These are phyloP conservation scores for Aporophyla lueneburgensis DNA, from an alignment of 2,888 invertebrate genomes.

Conservation along the genomic window DNA sequence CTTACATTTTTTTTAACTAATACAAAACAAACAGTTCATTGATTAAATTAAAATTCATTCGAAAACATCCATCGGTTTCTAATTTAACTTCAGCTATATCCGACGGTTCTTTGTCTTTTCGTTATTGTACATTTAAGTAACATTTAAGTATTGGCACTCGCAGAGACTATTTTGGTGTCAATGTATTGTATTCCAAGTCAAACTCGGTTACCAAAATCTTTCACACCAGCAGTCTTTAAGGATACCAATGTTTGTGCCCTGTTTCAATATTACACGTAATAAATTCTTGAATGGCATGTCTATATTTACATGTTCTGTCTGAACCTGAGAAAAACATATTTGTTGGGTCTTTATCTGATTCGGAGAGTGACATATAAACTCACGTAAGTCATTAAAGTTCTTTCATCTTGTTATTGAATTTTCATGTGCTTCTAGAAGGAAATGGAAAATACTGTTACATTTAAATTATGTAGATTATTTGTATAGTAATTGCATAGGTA, in stretches of 20 bases:
- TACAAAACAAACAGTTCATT: too few species aligned
- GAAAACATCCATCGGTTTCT: too few species aligned
- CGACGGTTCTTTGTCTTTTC: too few species aligned
- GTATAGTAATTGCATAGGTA: neutral
- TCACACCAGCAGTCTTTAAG: neutral
- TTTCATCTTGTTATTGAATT: constrained; percentile 8
- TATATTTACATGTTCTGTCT: constrained; percentile 14
- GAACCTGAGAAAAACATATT: constrained; percentile 45
- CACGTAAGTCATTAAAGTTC: neutral
- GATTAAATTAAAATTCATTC: too few species aligned
- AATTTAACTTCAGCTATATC: too few species aligned
- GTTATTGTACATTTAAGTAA: too few species aligned
- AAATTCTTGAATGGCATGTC: constrained; percentile 30
- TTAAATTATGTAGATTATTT: constrained; percentile 1
- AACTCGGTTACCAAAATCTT: neutral
- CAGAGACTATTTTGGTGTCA: neutral
- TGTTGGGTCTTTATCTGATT: constrained; percentile 27
- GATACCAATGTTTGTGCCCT: neutral
- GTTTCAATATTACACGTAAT: constrained; percentile 13
- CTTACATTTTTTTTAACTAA: too few species aligned
- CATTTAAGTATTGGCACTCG: neutral
- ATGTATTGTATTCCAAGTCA: neutral
- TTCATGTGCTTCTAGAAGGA: constrained; percentile 1
- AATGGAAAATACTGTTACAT: neutral
- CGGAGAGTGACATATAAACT: constrained; percentile 19